phyloP scores from a whole-genome alignment of 2,797 vertebrate genomes.

The Champsocephalus esox region DNA sequence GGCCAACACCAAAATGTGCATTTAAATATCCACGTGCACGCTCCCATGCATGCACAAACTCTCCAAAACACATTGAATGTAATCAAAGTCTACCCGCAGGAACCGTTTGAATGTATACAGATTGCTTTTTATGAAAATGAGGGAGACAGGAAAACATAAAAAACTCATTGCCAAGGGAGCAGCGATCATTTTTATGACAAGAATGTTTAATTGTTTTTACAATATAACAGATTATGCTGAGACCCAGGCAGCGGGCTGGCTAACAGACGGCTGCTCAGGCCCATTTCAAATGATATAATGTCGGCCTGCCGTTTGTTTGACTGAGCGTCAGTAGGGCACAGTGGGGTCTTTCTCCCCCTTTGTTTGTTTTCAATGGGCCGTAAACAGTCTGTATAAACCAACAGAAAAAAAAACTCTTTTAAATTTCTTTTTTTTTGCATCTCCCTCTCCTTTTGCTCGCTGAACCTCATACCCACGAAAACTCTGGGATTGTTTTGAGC shows the following conservation, averaged over 20 bases:
- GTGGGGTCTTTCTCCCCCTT: slow-evolving; percentile 65
- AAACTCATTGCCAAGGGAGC: slow-evolving; percentile 22
- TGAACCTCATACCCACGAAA: slow-evolving; percentile 73
- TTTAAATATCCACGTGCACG: slow-evolving; percentile 20
- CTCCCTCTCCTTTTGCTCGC: slow-evolving; percentile 56
- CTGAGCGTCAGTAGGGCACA: slow-evolving; percentile 63
- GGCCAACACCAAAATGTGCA: slow-evolving; percentile 17
- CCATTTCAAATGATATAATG: slow-evolving; percentile 64
- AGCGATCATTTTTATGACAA: slow-evolving; percentile 54
- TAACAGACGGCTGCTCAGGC: slow-evolving; percentile 48
- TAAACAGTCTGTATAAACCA: slow-evolving; percentile 78
- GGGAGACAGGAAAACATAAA: slow-evolving; percentile 31
- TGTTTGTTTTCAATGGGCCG: slow-evolving; percentile 77
- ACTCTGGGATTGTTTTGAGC: slow-evolving; percentile 88
- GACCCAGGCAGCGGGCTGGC: slow-evolving; percentile 38
- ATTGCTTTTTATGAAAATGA: slow-evolving; percentile 42
- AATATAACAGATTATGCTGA: slow-evolving; percentile 64
- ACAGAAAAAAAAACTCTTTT: slow-evolving; percentile 61
- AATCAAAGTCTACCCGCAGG: slow-evolving; percentile 25
- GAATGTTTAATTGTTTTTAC: slow-evolving; percentile 73
- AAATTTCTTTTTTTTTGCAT: slow-evolving; percentile 59
- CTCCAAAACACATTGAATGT: background rate
- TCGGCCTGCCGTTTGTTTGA: slow-evolving; percentile 61
- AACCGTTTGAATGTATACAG: slow-evolving; percentile 25
- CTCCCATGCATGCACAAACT: slow-evolving; percentile 6